Conservation (phyloP, 2,113 vertebrate species). For the Actenoides hombroni region DNA sequence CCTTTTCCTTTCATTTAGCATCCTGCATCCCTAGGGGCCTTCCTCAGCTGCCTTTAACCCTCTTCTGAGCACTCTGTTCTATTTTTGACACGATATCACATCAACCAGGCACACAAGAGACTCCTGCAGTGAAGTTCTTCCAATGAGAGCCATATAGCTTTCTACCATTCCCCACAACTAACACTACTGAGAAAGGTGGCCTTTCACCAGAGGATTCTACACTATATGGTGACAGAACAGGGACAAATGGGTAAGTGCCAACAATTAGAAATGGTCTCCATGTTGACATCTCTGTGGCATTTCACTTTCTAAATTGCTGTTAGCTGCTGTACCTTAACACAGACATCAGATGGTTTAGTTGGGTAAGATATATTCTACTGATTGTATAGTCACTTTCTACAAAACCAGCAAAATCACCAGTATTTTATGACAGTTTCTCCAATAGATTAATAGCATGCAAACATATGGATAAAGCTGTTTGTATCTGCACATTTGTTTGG, state of each 20-base stretch:
- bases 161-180: not conserved
- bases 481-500: not conserved
- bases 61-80: not conserved
- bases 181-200: not conserved
- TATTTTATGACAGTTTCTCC: not conserved
- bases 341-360: not conserved
- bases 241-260: not conserved
- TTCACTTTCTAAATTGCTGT: not conserved
- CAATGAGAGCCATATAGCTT: not conserved
- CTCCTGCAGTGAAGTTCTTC: not conserved
- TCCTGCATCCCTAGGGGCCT: not conserved
- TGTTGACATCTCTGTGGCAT: not conserved
- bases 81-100: not conserved
- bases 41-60: not conserved
- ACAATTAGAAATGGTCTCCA: not conserved
- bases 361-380: not conserved
- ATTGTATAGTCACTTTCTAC: not conserved
- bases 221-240: not conserved
- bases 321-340: not conserved
- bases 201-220: not conserved
- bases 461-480: not conserved
- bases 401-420: not conserved
- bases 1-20: not conserved
- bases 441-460: conserved; percentile 7
- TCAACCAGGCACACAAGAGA: not conserved